Percentiles rank a stretch among this genome's conserved stretches.
These are phyloP conservation scores for Gyrodactylus salaris DNA, from an alignment of 1,140 invertebrate species.

Conservation along the genomic window DNA sequence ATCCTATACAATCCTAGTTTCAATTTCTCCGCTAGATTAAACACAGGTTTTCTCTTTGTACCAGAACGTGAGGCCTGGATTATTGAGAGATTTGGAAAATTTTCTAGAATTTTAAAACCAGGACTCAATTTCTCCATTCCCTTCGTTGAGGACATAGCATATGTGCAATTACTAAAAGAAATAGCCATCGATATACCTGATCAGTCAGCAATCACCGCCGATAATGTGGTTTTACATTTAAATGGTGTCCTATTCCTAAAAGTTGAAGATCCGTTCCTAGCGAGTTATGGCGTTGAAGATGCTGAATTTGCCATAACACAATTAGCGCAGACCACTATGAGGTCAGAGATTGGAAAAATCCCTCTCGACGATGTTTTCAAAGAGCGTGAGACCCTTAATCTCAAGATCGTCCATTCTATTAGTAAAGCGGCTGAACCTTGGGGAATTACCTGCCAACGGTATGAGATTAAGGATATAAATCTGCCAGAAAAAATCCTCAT, in stretches of 20 bases:
- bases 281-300: conserved; percentile 93
- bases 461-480: conserved; percentile 83
- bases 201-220: conserved; percentile 78
- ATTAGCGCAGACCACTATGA: conserved; percentile 91
- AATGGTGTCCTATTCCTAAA: conserved; percentile 83
- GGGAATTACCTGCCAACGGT: conserved; percentile 80
- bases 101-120: conserved; percentile 55
- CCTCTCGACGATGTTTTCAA: conserved; percentile 78
- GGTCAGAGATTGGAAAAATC: conserved; percentile 85
- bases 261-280: conserved; percentile 60
- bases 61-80: conserved; percentile 97
- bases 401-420: conserved; percentile 67
- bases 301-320: conserved; percentile 96
- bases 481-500: conserved; percentile 65
- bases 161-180: conserved; percentile 95
- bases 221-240: conserved; percentile 77
- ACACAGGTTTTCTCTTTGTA: conserved; percentile 79
- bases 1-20: background rate
- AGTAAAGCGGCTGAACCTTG: conserved; percentile 89
- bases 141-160: conserved; percentile 61
- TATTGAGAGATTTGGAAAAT: conserved; percentile 89
- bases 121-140: conserved; percentile 72
- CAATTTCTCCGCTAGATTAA: conserved; percentile 17
- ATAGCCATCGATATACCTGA: conserved; percentile 93
- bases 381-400: conserved; percentile 71